Evolutionary conservation across 2,113 vertebrate genomes (phyloP), one percentile per base, ranked within the genome.

Genomic region (Lates calcarifer): DNA sequence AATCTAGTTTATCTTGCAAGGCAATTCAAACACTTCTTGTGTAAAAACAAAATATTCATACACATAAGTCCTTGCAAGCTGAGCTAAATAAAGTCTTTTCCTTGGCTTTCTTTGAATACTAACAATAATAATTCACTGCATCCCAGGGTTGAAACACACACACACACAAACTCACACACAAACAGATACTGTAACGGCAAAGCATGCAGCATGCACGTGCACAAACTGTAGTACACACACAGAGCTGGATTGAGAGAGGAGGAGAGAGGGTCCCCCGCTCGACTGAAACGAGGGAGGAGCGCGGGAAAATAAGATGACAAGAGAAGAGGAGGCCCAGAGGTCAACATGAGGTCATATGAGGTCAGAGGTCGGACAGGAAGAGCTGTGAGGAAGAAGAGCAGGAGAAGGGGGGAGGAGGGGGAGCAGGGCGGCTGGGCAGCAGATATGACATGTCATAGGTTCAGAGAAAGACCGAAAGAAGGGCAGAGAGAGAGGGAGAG

Each of bases 281-380:
- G 63, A 87, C 85, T 90, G 81, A 92, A 92, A 90, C 86, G 88
- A 87, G 91, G 85, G 83, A 92, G 92, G 91, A 92, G 90, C 86
- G 5, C 76, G 45, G 89, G 87, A 75, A 84, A 86, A 91, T 79
- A 90, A 90, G 86, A 95, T 94, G 95, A 94, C 81, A 88, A 93
- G 92, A 93, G 92, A 93, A 83, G 92, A 94, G 91, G 91, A 94
- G 93, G 90, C 95, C 95, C 96, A 92, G 91, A 94, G 94, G 94
- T 94, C 95, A 95, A 94, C 94, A 94, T 95, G 95, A 96, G 93
- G 93, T 94, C 95, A 90, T 94, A 94, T 95, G 95, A 96, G 94
- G 95, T 96, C 96, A 96, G 95, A 96, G 95, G 96, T 96, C 94
- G 93, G 93, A 96, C 95, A 93, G 94, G 93, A 90, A 95, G 91